Base-by-base conservation (phyloP, 2,888 invertebrate genomes). In the Tricholauxania praeusta region DNA sequence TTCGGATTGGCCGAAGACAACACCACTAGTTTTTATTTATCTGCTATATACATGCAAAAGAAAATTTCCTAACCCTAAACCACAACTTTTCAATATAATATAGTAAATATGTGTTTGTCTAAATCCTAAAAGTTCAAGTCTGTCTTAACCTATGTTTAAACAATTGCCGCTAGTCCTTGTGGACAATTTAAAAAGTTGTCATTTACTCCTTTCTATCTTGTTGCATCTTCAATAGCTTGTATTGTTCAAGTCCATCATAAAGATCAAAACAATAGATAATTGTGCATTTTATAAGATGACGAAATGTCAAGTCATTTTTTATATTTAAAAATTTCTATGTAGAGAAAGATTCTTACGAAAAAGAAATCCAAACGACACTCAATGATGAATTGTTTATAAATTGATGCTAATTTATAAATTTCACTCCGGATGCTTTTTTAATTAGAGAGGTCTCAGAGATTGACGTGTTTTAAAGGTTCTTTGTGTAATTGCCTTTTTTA, bases 381-480 rank as follows among this genome's bases (percentile, higher is more conserved):
- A 78, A 76, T 84, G 80, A 83, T 77, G 80, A 81, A 82, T 79
- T 79, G 74, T 78, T 77, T 77, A 72, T 78, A 80, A 81, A 81
- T 82, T 81, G 81, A 79, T 80, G 78, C 80, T 82, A 84, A 84
- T 83, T 83, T 82, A 76, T 80, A 74, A 28, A 80, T 78, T 62
- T 51, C n/a, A 19, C 52, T 12, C 52, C 39, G 52, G 12, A 39
- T 32, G 69, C 52, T 60, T 39, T 39, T 10, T 39, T 70, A 51
- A 52, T 70, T 70, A 62, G 17, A 28, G 14, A n/a, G 39, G 8
- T 52, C 51, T 39, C 32, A 7, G 8, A 52, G 28, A 52, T 19
- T 15, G 17, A 39, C 53, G 22, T 57, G 14, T 57, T 57, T 28
- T 28, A 57, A 28, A 57, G 28, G 28, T 28, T 28, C 28, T 3